Percentiles rank a stretch among this genome's conserved stretches.
These are phyloP conservation scores for Mormyrops boulengeri DNA, from an alignment of 2,797 vertebrate genomes.

Conservation along the genomic window DNA sequence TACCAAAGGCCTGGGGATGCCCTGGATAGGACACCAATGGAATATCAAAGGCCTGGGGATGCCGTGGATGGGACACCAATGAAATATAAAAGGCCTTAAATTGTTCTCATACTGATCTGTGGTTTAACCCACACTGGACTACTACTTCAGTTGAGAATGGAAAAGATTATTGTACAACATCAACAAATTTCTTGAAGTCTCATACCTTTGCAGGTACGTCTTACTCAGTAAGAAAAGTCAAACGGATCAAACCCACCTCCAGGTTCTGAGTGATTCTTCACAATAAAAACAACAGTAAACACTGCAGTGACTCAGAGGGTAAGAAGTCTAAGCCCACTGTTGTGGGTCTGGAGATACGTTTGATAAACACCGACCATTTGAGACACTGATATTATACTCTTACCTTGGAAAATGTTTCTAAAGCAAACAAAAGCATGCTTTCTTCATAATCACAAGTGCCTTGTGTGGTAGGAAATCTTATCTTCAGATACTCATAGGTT, in stretches of 20 bases:
- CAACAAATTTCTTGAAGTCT: neutral
- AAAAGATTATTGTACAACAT: neutral
- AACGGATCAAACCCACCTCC: neutral
- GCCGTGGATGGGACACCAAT: neutral
- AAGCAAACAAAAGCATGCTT: conserved; percentile 6
- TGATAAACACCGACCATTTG: neutral
- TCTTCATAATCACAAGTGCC: neutral
- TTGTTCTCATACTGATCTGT: neutral
- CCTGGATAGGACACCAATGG: neutral
- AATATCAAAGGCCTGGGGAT: neutral
- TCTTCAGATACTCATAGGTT: conserved; percentile 20
- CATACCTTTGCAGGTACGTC: neutral
- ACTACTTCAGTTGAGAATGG: neutral
- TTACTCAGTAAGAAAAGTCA: neutral
- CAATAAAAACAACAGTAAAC: neutral
- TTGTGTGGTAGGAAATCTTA: conserved; percentile 9
- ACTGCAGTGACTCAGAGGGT: neutral
- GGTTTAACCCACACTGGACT: neutral
- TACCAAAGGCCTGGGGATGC: neutral
- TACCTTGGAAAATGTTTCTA: neutral
- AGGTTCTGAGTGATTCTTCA: neutral
- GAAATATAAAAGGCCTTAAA: neutral
- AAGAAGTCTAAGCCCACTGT: neutral
- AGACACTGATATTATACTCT: neutral
- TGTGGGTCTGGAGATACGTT: neutral